phyloP scores from a whole-genome alignment of 2,797 vertebrate genomes.

The Threskiornis aethiopicus region DNA sequence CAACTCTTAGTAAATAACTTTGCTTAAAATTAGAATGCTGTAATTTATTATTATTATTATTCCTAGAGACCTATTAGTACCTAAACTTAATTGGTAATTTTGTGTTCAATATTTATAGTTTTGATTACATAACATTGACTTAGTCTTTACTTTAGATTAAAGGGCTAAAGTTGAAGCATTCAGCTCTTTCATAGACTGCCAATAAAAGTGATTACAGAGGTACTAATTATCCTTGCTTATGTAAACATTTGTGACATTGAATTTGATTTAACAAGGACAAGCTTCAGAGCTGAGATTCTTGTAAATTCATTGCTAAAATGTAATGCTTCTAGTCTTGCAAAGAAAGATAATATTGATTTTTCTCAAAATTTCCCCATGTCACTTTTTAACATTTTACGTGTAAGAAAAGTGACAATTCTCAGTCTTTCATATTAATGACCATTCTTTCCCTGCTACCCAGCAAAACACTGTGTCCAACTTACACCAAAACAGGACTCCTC shows the following conservation, averaged over 20 bases:
- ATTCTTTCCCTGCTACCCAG: neutral
- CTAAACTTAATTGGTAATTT: neutral
- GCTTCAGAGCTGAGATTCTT: neutral
- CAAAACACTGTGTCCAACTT: neutral
- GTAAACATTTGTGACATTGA: conserved; percentile 52
- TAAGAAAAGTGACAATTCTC: neutral
- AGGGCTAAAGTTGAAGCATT: conserved; percentile 25
- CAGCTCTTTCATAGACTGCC: conserved; percentile 40
- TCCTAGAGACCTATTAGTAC: neutral
- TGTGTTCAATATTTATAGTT: neutral
- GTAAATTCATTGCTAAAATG: conserved; percentile 1
- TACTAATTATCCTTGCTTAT: conserved; percentile 50
- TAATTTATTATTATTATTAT: neutral
- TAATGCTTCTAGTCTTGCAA: neutral
- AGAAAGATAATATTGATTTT: neutral
- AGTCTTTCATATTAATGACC: neutral
- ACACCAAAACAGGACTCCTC: neutral
- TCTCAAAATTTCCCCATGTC: neutral
- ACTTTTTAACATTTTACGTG: neutral
- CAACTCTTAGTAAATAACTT: neutral
- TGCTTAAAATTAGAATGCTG: neutral
- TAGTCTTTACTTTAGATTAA: conserved; percentile 31
- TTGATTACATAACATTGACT: conserved; percentile 12
- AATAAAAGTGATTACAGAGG: conserved; percentile 50
- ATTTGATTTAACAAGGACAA: conserved; percentile 50